phyloP scores from a whole-genome alignment of 1,140 invertebrate species.

The Drosophila bifasciata region DNA sequence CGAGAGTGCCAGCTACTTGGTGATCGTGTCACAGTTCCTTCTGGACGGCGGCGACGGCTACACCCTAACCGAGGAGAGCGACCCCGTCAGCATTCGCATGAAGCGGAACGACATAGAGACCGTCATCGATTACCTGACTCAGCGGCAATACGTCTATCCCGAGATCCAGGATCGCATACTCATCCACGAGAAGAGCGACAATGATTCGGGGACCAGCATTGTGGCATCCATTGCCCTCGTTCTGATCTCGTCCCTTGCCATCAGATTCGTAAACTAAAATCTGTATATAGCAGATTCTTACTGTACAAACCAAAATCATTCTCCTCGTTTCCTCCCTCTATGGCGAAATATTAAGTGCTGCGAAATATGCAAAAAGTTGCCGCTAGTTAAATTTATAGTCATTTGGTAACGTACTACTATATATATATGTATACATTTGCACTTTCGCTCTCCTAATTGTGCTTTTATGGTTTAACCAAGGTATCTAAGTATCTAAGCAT shows the following conservation, averaged over 20 bases:
- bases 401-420: not conserved
- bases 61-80: slow-evolving; percentile 29
- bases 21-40: slow-evolving; percentile 84
- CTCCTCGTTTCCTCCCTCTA: not conserved
- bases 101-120: slow-evolving; percentile 53
- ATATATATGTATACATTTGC: too few species aligned
- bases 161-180: slow-evolving; percentile 85
- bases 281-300: too few species aligned
- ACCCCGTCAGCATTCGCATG: slow-evolving; percentile 29
- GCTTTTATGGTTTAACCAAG: not conserved
- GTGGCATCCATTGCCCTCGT: slow-evolving; percentile 47
- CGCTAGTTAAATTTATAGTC: slow-evolving; percentile 1
- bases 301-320: too few species aligned
- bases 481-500: not conserved
- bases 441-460: not conserved
- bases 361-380: not conserved
- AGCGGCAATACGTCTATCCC: slow-evolving; percentile 84
- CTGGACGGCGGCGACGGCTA: slow-evolving; percentile 68
- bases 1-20: slow-evolving; percentile 84
- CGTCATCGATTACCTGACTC: slow-evolving; percentile 54
- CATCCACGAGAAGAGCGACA: slow-evolving; percentile 33
- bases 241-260: slow-evolving; percentile 35
- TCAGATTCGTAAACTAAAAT: slow-evolving; percentile 31
- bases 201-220: slow-evolving; percentile 23
- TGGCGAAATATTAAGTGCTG: not conserved